Evolutionary conservation across 92 coral and sea anemone species (phyloP), one percentile per base, ranked within the genome.

Genomic region (Pocillopora grandis): DNA sequence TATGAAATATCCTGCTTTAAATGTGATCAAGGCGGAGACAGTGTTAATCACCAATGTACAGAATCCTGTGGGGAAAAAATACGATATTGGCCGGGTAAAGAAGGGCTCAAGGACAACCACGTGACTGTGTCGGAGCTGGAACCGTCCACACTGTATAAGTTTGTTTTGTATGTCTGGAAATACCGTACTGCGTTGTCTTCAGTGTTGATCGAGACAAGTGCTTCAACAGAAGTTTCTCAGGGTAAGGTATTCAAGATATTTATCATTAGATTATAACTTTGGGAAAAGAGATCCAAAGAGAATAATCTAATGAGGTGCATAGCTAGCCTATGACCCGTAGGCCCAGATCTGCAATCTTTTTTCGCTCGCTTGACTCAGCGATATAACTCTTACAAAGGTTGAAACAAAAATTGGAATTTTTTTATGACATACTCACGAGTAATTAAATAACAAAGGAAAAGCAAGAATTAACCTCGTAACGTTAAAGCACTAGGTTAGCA

Each of bases 111-210:
- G 16, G 84, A 69, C 76, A 80, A 59, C 31, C 76, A 80, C 69
- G 84, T 80, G 84, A 80, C 84, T 69, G 84, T 69, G 1, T 80
- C 84, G 58, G 84, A 70, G 56, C 23, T 80, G 20, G 66, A 57
- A 15, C 67, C 59, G 18, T 80, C 84, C 17, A 67, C 84, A 15
- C 19, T 16, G 27, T 80, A 80, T 49, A 66, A 52, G n/a, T 80
- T 80, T 67, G 84, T 55, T 64, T n/a, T 80, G 17, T 57, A 80
- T 67, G 74, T 66, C 6, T 66, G 66, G 84, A 66, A 66, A 27
- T 66, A 71, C 17, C 74, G 68, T 2, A 80, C 75, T 80, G 52
- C 65, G 0, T 18, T 80, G 37, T 33, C 84, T 23, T 27, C 84
- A 9, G 76, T 69, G 58, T 58, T 68, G 13, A 76, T 80, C 18